Percentiles rank a stretch among this genome's conserved stretches.
phyloP scores from a whole-genome alignment of 2,797 vertebrate species.

The Thripadectes ignobilis region DNA sequence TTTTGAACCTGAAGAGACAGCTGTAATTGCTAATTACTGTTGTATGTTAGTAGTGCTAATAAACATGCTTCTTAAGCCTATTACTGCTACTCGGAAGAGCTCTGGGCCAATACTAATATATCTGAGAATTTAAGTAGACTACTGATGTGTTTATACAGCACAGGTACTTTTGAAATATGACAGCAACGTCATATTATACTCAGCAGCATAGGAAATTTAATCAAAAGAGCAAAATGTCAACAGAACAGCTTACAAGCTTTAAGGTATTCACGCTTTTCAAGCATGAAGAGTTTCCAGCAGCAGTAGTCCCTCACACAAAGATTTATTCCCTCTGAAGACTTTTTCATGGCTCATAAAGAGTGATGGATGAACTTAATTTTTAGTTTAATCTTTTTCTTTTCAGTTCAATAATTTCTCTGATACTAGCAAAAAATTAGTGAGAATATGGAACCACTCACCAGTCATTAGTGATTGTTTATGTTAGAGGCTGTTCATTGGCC shows the following conservation, averaged over 20 bases:
- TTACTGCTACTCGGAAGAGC: not conserved
- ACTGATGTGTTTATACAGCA: not conserved
- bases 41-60: not conserved
- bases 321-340: constrained; percentile 75
- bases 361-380: constrained; percentile 84
- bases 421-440: constrained; percentile 74
- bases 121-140: not conserved
- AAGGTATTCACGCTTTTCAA: constrained; percentile 61
- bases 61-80: not conserved
- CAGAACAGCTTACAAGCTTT: constrained; percentile 57
- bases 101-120: not conserved
- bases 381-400: constrained; percentile 79
- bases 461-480: constrained; percentile 13
- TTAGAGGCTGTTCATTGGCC: not conserved
- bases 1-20: not conserved
- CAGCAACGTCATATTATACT: not conserved
- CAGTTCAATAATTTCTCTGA: constrained; percentile 76
- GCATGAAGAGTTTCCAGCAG: constrained; percentile 59
- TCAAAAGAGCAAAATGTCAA: constrained; percentile 62
- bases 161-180: not conserved
- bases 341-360: constrained; percentile 81
- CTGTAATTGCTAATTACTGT: constrained; percentile 6
- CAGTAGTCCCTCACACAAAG: constrained; percentile 61
- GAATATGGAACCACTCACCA: constrained; percentile 54
- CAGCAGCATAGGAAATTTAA: constrained; percentile 28